A percentile compares a stretch with the other conserved stretches of the same genome.
Evolutionary conservation across 2,888 invertebrate genomes (phyloP).

Genomic region (Drosophila antonietae): DNA sequence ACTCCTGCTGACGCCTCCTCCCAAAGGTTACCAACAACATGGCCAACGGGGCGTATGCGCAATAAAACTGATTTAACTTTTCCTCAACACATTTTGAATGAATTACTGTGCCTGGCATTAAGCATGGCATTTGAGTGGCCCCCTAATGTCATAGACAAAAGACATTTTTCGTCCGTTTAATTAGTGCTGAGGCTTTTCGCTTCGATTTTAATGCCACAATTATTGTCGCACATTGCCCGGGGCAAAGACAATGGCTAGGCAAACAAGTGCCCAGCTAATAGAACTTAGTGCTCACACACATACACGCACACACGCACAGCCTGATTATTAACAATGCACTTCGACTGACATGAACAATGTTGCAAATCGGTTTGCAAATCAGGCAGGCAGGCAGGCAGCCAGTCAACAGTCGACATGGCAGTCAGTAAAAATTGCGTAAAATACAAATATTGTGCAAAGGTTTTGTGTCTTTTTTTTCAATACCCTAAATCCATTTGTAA

Average conservation of each 20-base stretch:
- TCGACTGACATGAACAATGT: constrained; percentile 76
- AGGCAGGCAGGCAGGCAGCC: constrained; percentile 32
- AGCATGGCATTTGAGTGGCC: background rate
- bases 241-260: constrained; percentile 58
- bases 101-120: background rate
- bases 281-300: constrained; percentile 35
- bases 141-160: constrained; percentile 6
- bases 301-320: constrained; percentile 15
- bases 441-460: constrained; percentile 78
- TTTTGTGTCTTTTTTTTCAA: constrained; percentile 19
- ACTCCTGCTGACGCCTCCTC: constrained; percentile 14
- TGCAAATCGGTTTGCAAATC: constrained; percentile 77
- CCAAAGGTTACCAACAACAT: constrained; percentile 12
- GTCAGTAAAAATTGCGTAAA: constrained; percentile 79
- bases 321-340: constrained; percentile 71
- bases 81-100: background rate
- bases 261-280: constrained; percentile 50
- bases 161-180: constrained; percentile 54
- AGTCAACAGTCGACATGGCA: constrained; percentile 45
- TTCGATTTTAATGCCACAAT: constrained; percentile 68
- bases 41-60: constrained; percentile 35
- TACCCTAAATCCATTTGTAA: constrained; percentile 1
- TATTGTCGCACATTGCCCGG: constrained; percentile 63
- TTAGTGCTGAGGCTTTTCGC: constrained; percentile 53
- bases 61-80: constrained; percentile 20